Conservation (phyloP, 2,113 vertebrate species). For the Corapipo altera region DNA sequence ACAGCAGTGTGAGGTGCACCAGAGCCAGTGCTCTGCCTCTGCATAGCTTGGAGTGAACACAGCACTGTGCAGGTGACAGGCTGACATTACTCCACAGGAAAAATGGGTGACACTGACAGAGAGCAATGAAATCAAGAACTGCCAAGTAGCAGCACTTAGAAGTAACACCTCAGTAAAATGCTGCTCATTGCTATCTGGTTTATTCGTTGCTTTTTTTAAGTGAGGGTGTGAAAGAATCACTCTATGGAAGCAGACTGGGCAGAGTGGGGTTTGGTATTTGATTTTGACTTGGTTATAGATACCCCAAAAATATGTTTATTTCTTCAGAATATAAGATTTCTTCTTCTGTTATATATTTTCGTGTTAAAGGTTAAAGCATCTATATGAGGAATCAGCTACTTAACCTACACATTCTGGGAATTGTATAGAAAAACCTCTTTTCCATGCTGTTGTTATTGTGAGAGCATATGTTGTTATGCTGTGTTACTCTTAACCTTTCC, state of each 20-base stretch:
- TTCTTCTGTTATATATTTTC: neutral
- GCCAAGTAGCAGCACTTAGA: conserved; percentile 6
- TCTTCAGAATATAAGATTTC: neutral
- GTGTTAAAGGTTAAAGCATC: neutral
- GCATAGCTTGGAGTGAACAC: neutral
- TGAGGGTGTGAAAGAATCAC: neutral
- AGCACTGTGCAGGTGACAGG: neutral
- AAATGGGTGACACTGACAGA: neutral
- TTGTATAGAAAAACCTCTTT: neutral
- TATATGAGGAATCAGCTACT: neutral
- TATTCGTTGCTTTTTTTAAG: neutral
- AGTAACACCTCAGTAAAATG: neutral
- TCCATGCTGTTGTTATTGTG: neutral
- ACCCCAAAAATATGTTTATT: neutral
- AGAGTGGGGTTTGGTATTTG: neutral
- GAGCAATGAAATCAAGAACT: neutral
- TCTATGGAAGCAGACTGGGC: neutral
- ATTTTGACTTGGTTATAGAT: neutral
- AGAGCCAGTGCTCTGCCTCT: neutral
- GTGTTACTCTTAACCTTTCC: neutral
- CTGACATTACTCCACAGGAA: neutral
- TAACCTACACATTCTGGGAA: neutral
- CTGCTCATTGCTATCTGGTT: neutral
- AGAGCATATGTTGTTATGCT: neutral
- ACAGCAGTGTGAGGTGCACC: neutral